These are phyloP conservation scores for Tubulanus polymorphus DNA, from an alignment of 2,888 invertebrate genomes.

Conservation along the genomic window DNA sequence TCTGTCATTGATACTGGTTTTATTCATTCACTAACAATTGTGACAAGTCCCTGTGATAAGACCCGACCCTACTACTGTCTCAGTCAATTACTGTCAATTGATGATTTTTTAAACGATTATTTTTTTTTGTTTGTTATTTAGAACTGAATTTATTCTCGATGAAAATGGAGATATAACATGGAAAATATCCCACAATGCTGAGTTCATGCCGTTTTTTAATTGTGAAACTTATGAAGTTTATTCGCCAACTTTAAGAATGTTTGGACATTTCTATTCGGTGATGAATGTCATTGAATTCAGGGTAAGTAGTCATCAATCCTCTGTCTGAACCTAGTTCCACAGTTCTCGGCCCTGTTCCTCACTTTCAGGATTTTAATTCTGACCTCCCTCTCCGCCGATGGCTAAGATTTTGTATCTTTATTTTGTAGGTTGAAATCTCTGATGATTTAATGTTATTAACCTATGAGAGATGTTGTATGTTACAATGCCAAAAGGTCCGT, in stretches of 20 bases:
- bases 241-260: neutral
- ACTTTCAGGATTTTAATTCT: neutral
- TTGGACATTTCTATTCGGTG: neutral
- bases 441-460: constrained; percentile 60
- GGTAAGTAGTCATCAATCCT: constrained; percentile 28
- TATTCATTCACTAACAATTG: too few species aligned
- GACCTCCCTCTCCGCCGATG: neutral
- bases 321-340: too few species aligned
- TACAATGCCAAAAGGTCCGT: constrained; percentile 62
- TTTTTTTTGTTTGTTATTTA: constrained; percentile 21
- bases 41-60: too few species aligned
- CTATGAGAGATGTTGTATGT: constrained; percentile 63
- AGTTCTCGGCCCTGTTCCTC: too few species aligned
- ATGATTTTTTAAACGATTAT: constrained; percentile 5
- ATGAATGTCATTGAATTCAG: constrained; percentile 65
- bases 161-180: constrained; percentile 65
- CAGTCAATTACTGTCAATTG: neutral
- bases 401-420: constrained; percentile 24
- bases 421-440: constrained; percentile 57
- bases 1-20: too few species aligned
- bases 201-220: constrained; percentile 60
- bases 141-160: constrained; percentile 59
- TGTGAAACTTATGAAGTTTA: constrained; percentile 66
- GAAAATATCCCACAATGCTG: constrained; percentile 59
- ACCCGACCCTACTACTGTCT: too few species aligned